Evolutionary conservation across 2,797 vertebrate species (phyloP).

Genomic region (Amniataba percoides): DNA sequence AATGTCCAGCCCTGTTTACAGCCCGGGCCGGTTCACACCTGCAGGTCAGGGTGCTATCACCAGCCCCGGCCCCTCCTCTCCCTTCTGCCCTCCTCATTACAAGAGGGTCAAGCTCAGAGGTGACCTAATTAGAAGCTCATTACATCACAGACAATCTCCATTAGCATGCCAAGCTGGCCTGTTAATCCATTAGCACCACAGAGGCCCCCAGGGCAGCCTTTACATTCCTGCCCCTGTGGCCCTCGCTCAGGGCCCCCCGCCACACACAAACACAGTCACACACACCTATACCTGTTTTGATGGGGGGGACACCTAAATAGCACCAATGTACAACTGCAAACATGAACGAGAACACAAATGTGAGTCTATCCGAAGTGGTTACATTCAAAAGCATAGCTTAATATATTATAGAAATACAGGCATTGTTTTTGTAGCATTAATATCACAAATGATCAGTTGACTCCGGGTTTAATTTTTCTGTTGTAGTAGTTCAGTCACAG

Average conservation of each 20-base stretch:
- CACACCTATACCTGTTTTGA: slow-evolving; percentile 46
- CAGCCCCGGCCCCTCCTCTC: slow-evolving; percentile 77
- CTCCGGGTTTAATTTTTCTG: too few species aligned
- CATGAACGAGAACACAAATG: slow-evolving; percentile 23
- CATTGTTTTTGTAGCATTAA: background rate
- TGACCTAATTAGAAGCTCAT: slow-evolving; percentile 99
- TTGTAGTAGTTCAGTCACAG: too few species aligned
- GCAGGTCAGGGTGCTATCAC: slow-evolving; percentile 89
- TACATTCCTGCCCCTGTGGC: slow-evolving; percentile 88
- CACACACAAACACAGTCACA: slow-evolving; percentile 68
- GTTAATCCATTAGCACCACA: slow-evolving; percentile 92
- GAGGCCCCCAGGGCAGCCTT: slow-evolving; percentile 86
- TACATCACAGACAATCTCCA: slow-evolving; percentile 94
- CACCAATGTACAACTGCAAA: background rate
- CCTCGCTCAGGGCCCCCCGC: slow-evolving; percentile 71
- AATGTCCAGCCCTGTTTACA: slow-evolving; percentile 87
- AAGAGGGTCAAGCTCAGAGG: slow-evolving; percentile 94
- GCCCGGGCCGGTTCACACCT: slow-evolving; percentile 86
- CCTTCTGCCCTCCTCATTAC: slow-evolving; percentile 86
- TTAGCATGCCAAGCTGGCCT: slow-evolving; percentile 92
- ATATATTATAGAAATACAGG: background rate
- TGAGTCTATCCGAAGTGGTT: background rate
- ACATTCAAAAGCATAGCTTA: background rate
- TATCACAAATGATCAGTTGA: background rate
- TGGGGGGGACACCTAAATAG: slow-evolving; percentile 32